These are phyloP conservation scores for Limnephilus rhombicus DNA, from an alignment of 2,888 invertebrate genomes.

Conservation along the genomic window DNA sequence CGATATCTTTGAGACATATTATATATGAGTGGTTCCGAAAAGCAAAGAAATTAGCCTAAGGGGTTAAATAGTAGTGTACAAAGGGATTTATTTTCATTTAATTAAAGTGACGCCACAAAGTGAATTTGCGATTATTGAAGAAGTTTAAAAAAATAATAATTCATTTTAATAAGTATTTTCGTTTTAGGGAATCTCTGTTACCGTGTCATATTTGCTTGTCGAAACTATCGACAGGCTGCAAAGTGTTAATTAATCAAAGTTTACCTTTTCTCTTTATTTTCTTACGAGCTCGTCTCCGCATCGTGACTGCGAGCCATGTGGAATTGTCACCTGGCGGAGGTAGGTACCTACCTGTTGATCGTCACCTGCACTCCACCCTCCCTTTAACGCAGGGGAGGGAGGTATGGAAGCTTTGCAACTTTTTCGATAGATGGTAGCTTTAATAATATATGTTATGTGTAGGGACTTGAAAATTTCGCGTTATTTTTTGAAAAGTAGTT, in stretches of 20 bases:
- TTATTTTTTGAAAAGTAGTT: no score
- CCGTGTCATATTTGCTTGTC: background rate
- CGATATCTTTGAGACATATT: no score
- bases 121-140: no score
- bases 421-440: conserved; percentile 30
- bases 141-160: no score
- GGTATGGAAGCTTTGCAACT: background rate
- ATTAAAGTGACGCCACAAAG: no score
- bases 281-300: background rate
- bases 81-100: no score
- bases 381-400: background rate
- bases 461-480: no score
- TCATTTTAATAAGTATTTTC: no score
- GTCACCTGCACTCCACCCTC: conserved; percentile 51
- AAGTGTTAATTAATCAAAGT: background rate
- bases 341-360: conserved; percentile 32
- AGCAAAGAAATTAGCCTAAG: no score
- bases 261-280: background rate
- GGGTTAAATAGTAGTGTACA: no score
- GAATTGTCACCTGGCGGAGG: conserved; percentile 55
- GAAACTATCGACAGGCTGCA: background rate
- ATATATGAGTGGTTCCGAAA: no score
- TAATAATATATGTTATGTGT: background rate
- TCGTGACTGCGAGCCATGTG: conserved; percentile 31
- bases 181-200: background rate